phyloP scores from a whole-genome alignment of 2,113 vertebrate species.

The Protobothrops mucrosquamatus region DNA sequence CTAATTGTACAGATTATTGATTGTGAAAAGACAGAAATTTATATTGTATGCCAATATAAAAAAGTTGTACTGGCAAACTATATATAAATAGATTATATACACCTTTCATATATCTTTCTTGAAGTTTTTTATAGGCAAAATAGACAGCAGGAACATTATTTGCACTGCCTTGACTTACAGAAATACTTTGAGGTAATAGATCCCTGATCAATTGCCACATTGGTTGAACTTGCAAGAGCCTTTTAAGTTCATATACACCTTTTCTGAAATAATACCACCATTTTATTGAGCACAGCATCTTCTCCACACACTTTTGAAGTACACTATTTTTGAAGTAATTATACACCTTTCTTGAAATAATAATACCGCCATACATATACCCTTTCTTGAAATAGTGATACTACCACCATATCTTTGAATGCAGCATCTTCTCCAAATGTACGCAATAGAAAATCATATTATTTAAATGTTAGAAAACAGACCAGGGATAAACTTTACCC shows the following conservation, averaged over 20 bases:
- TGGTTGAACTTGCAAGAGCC: no score
- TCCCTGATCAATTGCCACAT: no score
- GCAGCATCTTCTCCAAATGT: conserved; percentile 20
- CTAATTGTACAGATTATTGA: background rate
- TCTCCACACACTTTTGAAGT: background rate
- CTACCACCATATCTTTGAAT: conserved; percentile 33
- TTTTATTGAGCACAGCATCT: background rate
- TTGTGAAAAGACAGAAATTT: background rate
- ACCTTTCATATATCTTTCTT: background rate
- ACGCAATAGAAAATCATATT: background rate
- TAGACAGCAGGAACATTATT: no score
- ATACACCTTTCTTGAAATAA: background rate
- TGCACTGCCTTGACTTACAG: no score
- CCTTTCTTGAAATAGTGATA: conserved; percentile 11
- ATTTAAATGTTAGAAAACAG: background rate
- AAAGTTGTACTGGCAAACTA: no score
- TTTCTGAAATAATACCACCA: background rate
- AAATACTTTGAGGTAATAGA: no score
- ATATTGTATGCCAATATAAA: background rate
- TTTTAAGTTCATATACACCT: background rate
- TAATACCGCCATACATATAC: background rate
- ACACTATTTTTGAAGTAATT: background rate
- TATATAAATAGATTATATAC: no score
- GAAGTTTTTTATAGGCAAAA: background rate
- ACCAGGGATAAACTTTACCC: background rate